Percentiles rank a stretch among this genome's conserved stretches.
Conservation (phyloP, 2,888 invertebrate genomes). For the Orchesellides sinensis region DNA sequence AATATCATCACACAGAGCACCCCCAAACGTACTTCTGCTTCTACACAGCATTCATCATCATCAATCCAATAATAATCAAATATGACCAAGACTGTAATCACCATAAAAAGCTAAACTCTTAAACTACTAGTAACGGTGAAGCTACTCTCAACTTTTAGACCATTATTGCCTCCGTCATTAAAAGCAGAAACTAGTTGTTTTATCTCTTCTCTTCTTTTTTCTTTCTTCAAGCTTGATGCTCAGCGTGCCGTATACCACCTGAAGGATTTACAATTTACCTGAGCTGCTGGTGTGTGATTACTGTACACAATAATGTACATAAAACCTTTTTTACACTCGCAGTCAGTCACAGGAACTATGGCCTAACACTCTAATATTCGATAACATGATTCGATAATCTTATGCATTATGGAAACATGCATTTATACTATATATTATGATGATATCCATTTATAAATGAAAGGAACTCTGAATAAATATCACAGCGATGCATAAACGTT, state of each 20-base stretch:
- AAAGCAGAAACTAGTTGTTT: slow-evolving; percentile 52
- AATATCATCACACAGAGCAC: slow-evolving; percentile 21
- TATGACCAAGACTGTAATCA: slow-evolving; percentile 16
- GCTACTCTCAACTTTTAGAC: slow-evolving; percentile 21
- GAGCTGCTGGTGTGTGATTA: neutral
- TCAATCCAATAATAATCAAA: slow-evolving; percentile 19
- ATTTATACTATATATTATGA: too few species aligned
- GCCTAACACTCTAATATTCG: slow-evolving; percentile 1
- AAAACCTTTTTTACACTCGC: neutral
- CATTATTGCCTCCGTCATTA: slow-evolving; percentile 32
- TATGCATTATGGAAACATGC: too few species aligned
- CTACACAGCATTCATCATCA: neutral
- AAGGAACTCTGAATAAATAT: too few species aligned
- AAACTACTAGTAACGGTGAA: neutral
- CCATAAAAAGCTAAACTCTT: slow-evolving; percentile 7
- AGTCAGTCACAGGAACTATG: slow-evolving; percentile 33
- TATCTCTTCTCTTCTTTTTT: too few species aligned
- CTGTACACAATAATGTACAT: neutral
- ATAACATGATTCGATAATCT: too few species aligned
- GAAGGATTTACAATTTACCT: slow-evolving; percentile 33
- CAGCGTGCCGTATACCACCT: slow-evolving; percentile 22
- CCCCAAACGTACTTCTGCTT: too few species aligned
- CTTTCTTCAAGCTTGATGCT: slow-evolving; percentile 4
- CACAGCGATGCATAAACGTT: too few species aligned
- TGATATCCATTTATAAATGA: too few species aligned